Evolutionary conservation across 1,140 invertebrate genomes (phyloP).

Genomic region (Drosophila tropicalis): DNA sequence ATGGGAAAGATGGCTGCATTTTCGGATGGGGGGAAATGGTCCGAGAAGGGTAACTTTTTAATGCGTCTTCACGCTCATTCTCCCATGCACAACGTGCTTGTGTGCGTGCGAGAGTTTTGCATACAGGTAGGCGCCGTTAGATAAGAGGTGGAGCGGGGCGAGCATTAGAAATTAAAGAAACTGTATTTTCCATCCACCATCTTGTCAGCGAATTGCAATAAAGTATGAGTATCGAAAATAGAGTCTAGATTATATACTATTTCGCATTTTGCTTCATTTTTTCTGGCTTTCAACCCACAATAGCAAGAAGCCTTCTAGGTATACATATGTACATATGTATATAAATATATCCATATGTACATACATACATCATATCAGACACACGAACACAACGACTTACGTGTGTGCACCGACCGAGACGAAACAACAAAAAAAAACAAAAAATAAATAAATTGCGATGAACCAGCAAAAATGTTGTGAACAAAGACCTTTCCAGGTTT

Average conservation of each 20-base stretch:
- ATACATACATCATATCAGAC: constrained; percentile 22
- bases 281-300: constrained; percentile 29
- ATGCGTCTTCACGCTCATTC: constrained; percentile 28
- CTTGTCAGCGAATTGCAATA: constrained; percentile 33
- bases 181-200: constrained; percentile 50
- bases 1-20: constrained; percentile 9
- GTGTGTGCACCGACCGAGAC: constrained; percentile 56
- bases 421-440: constrained; percentile 44
- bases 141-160: not conserved
- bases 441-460: constrained; percentile 70
- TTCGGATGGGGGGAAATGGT: not conserved
- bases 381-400: constrained; percentile 47
- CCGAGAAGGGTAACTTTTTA: constrained; percentile 33
- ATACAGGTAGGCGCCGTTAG: constrained; percentile 37
- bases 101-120: not conserved
- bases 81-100: constrained; percentile 1
- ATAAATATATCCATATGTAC: constrained; percentile 29
- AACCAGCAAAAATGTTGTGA: constrained; percentile 55
- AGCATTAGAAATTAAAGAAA: not conserved
- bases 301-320: not conserved
- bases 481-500: constrained; percentile 52
- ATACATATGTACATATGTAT: not conserved
- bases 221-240: not conserved
- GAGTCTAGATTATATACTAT: not conserved
- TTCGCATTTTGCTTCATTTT: constrained; percentile 15